A percentile compares a stretch with the other conserved stretches of the same genome.
phyloP scores from a whole-genome alignment of 2,113 vertebrate species.

The Probosciger aterrimus region DNA sequence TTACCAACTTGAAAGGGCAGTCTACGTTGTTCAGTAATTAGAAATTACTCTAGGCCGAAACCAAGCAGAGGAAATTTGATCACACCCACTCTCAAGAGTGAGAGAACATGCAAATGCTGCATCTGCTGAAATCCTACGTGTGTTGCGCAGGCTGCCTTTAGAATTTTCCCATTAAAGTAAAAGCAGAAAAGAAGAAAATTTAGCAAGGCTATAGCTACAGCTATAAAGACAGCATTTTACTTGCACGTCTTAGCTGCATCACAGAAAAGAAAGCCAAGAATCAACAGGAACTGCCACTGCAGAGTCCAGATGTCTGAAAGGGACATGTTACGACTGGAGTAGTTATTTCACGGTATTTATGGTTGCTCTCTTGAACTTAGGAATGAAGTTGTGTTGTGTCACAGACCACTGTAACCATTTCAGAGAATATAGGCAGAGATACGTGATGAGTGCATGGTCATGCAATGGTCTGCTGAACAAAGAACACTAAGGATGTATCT shows the following conservation, averaged over 20 bases:
- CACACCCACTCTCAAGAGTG: constrained; percentile 27
- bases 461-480: not conserved
- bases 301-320: not conserved
- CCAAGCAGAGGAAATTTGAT: constrained; percentile 25
- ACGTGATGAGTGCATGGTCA: rapidly evolving
- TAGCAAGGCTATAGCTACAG: not conserved
- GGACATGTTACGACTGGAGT: not conserved
- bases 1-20: not conserved
- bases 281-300: not conserved
- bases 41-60: constrained; percentile 7
- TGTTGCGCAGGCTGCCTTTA: not conserved
- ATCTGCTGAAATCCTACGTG: constrained; percentile 36
- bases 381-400: not conserved
- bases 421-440: not conserved
- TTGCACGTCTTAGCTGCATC: not conserved
- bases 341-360: not conserved
- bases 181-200: not conserved
- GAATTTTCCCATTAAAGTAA: not conserved
- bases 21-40: not conserved
- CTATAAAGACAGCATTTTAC: not conserved
- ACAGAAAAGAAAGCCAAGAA: not conserved
- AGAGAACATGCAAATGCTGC: constrained; percentile 54
- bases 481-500: not conserved
- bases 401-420: not conserved
- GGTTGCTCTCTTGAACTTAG: not conserved